These are phyloP conservation scores for Notocelia uddmanniana DNA, from an alignment of 2,888 invertebrate species.

Conservation along the genomic window DNA sequence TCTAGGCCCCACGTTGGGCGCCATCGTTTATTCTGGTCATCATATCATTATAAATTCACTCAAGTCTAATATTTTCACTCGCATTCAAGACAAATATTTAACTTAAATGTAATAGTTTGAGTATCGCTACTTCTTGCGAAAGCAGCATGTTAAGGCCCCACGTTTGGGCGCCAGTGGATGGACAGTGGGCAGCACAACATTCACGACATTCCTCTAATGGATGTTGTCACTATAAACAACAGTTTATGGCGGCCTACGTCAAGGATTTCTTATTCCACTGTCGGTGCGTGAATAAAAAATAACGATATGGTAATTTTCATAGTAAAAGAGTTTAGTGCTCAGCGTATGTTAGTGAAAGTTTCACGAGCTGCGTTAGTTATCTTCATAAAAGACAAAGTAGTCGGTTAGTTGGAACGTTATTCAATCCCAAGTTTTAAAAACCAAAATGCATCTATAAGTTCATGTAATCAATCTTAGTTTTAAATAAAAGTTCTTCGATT, in stretches of 20 bases:
- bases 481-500: neutral
- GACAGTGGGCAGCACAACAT: constrained; percentile 52
- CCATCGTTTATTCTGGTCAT: neutral
- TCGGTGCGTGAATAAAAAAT: constrained; percentile 41
- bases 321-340: constrained; percentile 41
- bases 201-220: constrained; percentile 62
- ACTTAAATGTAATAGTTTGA: constrained; percentile 1
- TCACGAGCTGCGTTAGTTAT: constrained; percentile 9
- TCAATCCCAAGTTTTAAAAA: neutral
- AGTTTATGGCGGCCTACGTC: constrained; percentile 43
- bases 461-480: neutral
- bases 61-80: neutral
- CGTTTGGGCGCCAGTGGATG: constrained; percentile 59
- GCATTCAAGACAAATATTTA: neutral
- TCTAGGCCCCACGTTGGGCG: neutral
- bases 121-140: constrained; percentile 57
- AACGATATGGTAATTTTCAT: constrained; percentile 45
- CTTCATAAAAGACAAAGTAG: constrained; percentile 9
- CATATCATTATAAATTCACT: neutral
- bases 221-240: constrained; percentile 74
- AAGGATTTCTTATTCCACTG: constrained; percentile 35
- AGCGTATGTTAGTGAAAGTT: constrained; percentile 42
- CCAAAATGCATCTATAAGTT: neutral
- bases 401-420: neutral
- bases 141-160: constrained; percentile 61